A percentile compares a stretch with the other conserved stretches of the same genome.
phyloP scores from a whole-genome alignment of 2,888 invertebrate species.

The Parnassius orleans region DNA sequence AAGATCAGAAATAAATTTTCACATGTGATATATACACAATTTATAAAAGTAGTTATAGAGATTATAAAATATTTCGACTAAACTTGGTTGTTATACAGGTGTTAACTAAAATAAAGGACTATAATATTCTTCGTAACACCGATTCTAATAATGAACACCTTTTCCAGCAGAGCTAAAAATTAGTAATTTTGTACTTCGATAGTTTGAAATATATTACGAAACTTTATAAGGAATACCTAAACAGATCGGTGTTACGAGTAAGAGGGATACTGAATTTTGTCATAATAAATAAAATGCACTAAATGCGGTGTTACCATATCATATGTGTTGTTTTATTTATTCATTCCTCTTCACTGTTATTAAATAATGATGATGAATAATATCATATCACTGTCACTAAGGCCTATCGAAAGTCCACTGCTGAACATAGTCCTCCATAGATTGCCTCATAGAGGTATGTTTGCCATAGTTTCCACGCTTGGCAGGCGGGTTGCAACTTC shows the following conservation, averaged over 20 bases:
- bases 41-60: conserved; percentile 69
- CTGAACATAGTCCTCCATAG: no score
- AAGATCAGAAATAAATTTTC: conserved; percentile 52
- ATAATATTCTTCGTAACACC: conserved; percentile 10
- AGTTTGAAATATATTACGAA: no score
- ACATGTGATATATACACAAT: conserved; percentile 79
- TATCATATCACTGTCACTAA: no score
- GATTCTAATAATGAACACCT: neutral
- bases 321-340: conserved; percentile 54
- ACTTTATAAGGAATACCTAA: no score
- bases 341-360: neutral
- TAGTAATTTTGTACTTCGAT: no score
- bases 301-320: conserved; percentile 64
- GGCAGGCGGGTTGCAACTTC: no score
- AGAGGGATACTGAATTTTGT: conserved; percentile 44
- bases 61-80: conserved; percentile 55
- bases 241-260: conserved; percentile 33
- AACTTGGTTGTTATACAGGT: conserved; percentile 63
- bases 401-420: no score
- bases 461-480: no score
- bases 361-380: no score
- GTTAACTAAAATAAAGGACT: conserved; percentile 40
- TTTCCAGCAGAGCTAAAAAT: no score
- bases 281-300: conserved; percentile 72
- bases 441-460: no score